Evolutionary conservation across 2,797 vertebrate species (phyloP), one percentile per base, ranked within the genome.

Genomic region (Bovichtus variegatus): DNA sequence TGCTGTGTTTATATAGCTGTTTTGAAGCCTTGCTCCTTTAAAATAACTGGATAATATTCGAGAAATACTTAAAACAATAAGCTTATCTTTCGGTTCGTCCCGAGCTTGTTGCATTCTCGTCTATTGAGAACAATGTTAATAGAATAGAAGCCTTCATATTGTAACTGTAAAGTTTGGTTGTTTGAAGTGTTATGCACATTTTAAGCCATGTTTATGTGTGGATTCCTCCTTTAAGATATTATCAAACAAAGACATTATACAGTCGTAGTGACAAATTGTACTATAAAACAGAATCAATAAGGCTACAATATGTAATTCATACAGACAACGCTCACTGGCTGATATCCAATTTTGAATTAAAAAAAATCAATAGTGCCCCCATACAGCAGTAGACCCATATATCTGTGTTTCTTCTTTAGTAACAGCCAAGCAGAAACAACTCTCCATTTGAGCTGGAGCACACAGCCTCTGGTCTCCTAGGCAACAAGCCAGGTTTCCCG

Each of bases 401-500:
- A 36, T 78, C 23, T 67, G 58, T 23, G 16, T 55, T 84, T 82
- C 67, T 67, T 81, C 55, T 74, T 63, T 21, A 50, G 41, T 25
- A 57, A 44, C 71, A 84, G 67, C 69, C 71, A 21, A 67, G 66
- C 78, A 78, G 68, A 81, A 72, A 75, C 60, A 65, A 21, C 57
- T 77, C 79, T 77, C 71, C 78, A 75, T 84, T 58, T 65, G 44
- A 78, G 73, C 83, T 64, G 62, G 65, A 83, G 77, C 78, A 64
- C 76, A 88, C 80, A 74, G 87, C 81, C 86, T 81, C 66, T 83
- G 88, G 90, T 93, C 85, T 92, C 91, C 92, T 89, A 91, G 92
- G 92, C 90, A 92, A 92, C 92, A 91, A 79, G 87, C 85, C 87
- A 93, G 87, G 76, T 90, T 90, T 93, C 86, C 88, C 73, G 75